A percentile compares a stretch with the other conserved stretches of the same genome.
Evolutionary conservation across 1,140 invertebrate species (phyloP).

Genomic region (Condylostylus longicornis): DNA sequence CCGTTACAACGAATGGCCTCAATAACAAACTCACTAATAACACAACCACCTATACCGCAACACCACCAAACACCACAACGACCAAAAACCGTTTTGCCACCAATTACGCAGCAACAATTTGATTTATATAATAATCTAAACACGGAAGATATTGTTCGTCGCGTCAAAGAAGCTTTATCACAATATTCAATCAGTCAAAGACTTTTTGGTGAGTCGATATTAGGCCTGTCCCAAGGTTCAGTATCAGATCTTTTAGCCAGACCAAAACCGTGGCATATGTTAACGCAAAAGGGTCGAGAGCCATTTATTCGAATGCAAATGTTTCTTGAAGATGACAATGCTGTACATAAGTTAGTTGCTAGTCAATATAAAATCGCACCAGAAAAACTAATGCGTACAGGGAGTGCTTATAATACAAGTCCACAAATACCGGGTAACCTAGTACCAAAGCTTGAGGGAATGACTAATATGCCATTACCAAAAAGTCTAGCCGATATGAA

Average conservation of each 20-base stretch:
- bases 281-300: conserved; percentile 91
- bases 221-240: conserved; percentile 90
- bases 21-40: conserved; percentile 90
- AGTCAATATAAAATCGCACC: conserved; percentile 96
- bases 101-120: conserved; percentile 97
- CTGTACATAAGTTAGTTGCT: conserved; percentile 88
- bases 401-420: conserved; percentile 76
- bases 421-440: conserved; percentile 56
- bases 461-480: conserved; percentile 45
- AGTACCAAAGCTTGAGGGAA: conserved; percentile 46
- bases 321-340: conserved; percentile 93
- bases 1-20: conserved; percentile 94
- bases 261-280: conserved; percentile 94
- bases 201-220: conserved; percentile 91
- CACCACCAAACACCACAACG: conserved; percentile 66
- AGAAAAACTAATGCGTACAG: conserved; percentile 87
- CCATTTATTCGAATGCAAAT: conserved; percentile 97
- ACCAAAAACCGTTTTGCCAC: conserved; percentile 87
- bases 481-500: conserved; percentile 58
- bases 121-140: conserved; percentile 96
- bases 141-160: conserved; percentile 95
- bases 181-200: conserved; percentile 98
- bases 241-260: conserved; percentile 87
- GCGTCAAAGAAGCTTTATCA: conserved; percentile 93
- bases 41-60: conserved; percentile 70